phyloP scores from a whole-genome alignment of 2,888 invertebrate genomes.

The Parapristionchus giblindavisi region DNA sequence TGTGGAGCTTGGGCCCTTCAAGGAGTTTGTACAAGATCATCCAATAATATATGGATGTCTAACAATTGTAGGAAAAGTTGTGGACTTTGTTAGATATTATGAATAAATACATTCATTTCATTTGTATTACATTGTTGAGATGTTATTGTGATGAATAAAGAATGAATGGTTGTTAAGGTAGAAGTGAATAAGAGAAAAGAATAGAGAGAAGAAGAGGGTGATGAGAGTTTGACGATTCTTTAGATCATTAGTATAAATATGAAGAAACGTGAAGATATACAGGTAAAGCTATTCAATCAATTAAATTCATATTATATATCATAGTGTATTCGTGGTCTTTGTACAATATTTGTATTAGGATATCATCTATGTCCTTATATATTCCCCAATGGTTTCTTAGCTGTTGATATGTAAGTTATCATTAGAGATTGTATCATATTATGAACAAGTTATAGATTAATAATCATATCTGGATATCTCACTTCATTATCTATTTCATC shows the following conservation, averaged over 20 bases:
- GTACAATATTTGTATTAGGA: background rate
- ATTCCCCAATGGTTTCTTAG: background rate
- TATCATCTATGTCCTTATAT: background rate
- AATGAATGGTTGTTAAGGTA: no score
- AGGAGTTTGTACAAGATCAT: constrained; percentile 54
- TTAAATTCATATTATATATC: background rate
- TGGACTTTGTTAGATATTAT: constrained; percentile 56
- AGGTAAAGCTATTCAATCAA: background rate
- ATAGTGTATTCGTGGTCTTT: background rate
- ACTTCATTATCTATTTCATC: background rate
- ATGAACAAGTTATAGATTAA: background rate
- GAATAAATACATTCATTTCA: background rate
- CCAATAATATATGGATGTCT: constrained; percentile 59
- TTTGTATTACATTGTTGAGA: no score
- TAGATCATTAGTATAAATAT: background rate
- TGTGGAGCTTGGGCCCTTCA: constrained; percentile 66
- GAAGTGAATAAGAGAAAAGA: background rate
- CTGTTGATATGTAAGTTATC: constrained; percentile 12
- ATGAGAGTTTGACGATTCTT: background rate
- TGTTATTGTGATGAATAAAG: no score
- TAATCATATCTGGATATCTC: constrained; percentile 15
- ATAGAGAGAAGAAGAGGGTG: constrained; percentile 16
- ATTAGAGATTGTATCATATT: background rate
- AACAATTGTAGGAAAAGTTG: constrained; percentile 66
- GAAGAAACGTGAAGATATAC: background rate